phyloP scores from a whole-genome alignment of 1,140 invertebrate genomes.

The Macrotrachela quadricornifera region DNA sequence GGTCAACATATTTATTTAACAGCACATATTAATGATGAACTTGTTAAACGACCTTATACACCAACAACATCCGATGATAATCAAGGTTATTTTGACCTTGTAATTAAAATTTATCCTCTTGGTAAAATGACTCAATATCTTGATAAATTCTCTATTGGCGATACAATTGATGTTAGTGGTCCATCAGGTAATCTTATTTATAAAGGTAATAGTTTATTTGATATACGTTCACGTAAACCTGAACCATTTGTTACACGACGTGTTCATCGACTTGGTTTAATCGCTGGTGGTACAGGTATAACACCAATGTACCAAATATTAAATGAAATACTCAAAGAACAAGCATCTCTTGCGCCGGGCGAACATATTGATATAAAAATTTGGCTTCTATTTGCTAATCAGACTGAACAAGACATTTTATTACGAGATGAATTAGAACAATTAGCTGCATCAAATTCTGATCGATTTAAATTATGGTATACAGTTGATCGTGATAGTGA shows the following conservation, averaged over 20 bases:
- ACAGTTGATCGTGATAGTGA: slow-evolving; percentile 26
- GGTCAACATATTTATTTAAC: slow-evolving; percentile 87
- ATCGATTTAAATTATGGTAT: slow-evolving; percentile 52
- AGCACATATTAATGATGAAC: slow-evolving; percentile 61
- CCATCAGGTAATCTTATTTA: slow-evolving; percentile 45
- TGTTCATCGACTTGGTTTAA: too few relatives aligned
- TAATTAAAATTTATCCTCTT: slow-evolving; percentile 55
- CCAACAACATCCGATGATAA: slow-evolving; percentile 87
- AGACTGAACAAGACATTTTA: slow-evolving; percentile 80
- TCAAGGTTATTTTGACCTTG: slow-evolving; percentile 74
- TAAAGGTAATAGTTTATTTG: too few relatives aligned
- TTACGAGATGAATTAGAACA: slow-evolving; percentile 67
- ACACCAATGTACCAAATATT: slow-evolving; percentile 88
- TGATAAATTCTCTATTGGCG: slow-evolving; percentile 66
- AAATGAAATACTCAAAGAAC: slow-evolving; percentile 55
- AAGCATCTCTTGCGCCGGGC: background rate
- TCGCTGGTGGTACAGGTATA: slow-evolving; percentile 45
- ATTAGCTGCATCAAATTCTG: slow-evolving; percentile 44
- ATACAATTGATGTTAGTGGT: slow-evolving; percentile 75
- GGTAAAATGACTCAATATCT: slow-evolving; percentile 88
- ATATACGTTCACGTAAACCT: too few relatives aligned
- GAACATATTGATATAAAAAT: slow-evolving; percentile 49
- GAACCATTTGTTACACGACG: too few relatives aligned
- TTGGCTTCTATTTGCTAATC: slow-evolving; percentile 73
- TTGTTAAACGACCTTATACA: slow-evolving; percentile 84